Percentiles rank a stretch among this genome's conserved stretches.
Conservation (phyloP, 2,797 vertebrate species). For the Rhinatrema bivittatum region DNA sequence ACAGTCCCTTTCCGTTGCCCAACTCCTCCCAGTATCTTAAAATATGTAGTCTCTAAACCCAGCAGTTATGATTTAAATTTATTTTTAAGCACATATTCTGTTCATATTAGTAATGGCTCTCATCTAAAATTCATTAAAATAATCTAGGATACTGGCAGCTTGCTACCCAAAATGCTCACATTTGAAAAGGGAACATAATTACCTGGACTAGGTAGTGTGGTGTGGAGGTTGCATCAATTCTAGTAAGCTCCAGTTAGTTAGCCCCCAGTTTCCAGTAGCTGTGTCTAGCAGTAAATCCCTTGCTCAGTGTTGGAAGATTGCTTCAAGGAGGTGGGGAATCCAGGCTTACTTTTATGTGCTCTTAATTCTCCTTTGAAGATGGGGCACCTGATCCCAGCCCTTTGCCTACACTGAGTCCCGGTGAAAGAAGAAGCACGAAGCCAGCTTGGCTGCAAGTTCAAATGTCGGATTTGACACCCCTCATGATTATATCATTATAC, state of each 20-base stretch:
- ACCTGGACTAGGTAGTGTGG: conserved; percentile 60
- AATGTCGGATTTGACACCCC: conserved; percentile 74
- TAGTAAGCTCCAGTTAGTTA: conserved; percentile 32
- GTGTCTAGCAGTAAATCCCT: conserved; percentile 43
- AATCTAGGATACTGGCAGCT: too few species aligned
- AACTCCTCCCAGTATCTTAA: too few species aligned
- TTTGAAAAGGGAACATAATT: conserved; percentile 45
- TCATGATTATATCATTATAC: conserved; percentile 81
- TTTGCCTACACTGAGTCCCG: conserved; percentile 45
- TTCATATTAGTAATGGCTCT: too few species aligned
- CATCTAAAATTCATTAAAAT: too few species aligned
- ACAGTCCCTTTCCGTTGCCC: too few species aligned
- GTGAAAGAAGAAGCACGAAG: conserved; percentile 50
- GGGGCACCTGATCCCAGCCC: conserved; percentile 38
- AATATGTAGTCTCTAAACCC: too few species aligned
- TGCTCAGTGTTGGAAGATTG: conserved; percentile 23
- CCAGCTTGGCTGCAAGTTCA: conserved; percentile 72
- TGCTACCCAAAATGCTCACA: too few species aligned
- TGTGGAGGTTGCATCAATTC: conserved; percentile 38
- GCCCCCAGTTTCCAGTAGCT: conserved; percentile 44
- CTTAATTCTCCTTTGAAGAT: conserved; percentile 28
- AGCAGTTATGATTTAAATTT: too few species aligned
- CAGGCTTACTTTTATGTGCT: conserved; percentile 12
- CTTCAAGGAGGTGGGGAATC: conserved; percentile 20
- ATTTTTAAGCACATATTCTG: too few species aligned